These are phyloP conservation scores for Phaetusa simplex DNA, from an alignment of 2,113 vertebrate species.

Conservation along the genomic window DNA sequence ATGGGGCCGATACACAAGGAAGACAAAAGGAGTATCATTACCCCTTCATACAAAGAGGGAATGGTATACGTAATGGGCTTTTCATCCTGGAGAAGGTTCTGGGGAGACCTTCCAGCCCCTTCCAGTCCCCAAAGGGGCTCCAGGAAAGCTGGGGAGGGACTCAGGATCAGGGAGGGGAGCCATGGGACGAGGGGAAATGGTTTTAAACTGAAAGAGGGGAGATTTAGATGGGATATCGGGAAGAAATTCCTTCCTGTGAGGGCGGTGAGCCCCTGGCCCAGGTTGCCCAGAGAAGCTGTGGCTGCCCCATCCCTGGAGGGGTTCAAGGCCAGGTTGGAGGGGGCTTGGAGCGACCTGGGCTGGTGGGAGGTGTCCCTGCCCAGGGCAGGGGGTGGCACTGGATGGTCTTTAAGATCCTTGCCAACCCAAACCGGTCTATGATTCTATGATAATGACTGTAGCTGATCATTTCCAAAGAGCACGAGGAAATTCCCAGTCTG, in stretches of 20 bases:
- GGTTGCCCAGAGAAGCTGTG: neutral
- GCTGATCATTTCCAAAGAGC: neutral
- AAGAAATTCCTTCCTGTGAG: neutral
- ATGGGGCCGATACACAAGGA: fast-evolving
- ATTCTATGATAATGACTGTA: fast-evolving
- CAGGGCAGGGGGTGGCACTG: neutral
- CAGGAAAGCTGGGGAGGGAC: neutral
- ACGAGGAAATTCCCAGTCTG: neutral
- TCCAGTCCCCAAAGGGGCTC: neutral
- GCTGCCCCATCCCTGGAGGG: neutral
- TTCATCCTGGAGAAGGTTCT: neutral
- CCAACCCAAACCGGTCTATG: neutral
- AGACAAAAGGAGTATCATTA: neutral
- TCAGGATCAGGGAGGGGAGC: neutral
- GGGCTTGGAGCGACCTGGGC: neutral
- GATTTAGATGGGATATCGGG: neutral
- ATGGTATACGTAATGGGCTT: neutral
- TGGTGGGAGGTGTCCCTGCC: neutral
- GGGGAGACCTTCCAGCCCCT: neutral
- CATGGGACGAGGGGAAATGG: neutral
- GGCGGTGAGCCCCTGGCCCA: neutral
- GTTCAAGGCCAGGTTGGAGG: neutral
- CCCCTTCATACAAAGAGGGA: neutral
- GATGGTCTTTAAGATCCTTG: neutral
- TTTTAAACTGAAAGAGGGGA: neutral